Base-by-base conservation (phyloP, 2,888 invertebrate genomes). In the Pantelozetes paolii region DNA sequence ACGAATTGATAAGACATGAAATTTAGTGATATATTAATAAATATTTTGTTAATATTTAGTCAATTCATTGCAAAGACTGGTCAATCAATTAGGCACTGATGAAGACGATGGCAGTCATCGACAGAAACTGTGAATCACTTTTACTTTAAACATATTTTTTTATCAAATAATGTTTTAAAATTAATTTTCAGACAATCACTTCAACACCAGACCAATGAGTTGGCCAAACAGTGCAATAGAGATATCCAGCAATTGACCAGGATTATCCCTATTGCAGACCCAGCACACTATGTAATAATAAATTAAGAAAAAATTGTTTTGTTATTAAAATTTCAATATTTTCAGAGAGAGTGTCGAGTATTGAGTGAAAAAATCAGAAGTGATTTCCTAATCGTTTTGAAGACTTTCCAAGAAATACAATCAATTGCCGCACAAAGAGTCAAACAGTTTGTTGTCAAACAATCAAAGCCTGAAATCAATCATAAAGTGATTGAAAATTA, bases 21-120 rank as follows among this genome's bases (percentile, higher is more conserved):
- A 36, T 36, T 36, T 36, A 36, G 9, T 36, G 9, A 36, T 36
- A 36, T 36, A 36, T 36, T 36, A 8, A 36, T 8, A 36, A 36
- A 36, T 36, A 36, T 36, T 9, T 36, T 36, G 5, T 8, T 36
- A 8, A 8, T 36, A 5, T 80, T 67, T 81, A 96, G 96, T 96
- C 45, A 90, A 90, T 20, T 92, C 94, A 9, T 92, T 97, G 90
- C 92, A 95, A 81, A 90, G 91, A 81, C 92, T 95, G 90, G 93
- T 95, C 76, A 91, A 90, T 81, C 93, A 94, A 82, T 86, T 95
- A 80, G 94, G 94, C 74, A 92, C 93, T 15, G 88, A 90, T 28
- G 92, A 92, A 80, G 95, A 96, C 83, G 91, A 92, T 0, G 91
- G 91, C 76, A 92, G 94, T 80, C 87, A 94, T 48, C 86, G 93